phyloP scores from a whole-genome alignment of 2,888 invertebrate species.

The Pristionchus arcanus region DNA sequence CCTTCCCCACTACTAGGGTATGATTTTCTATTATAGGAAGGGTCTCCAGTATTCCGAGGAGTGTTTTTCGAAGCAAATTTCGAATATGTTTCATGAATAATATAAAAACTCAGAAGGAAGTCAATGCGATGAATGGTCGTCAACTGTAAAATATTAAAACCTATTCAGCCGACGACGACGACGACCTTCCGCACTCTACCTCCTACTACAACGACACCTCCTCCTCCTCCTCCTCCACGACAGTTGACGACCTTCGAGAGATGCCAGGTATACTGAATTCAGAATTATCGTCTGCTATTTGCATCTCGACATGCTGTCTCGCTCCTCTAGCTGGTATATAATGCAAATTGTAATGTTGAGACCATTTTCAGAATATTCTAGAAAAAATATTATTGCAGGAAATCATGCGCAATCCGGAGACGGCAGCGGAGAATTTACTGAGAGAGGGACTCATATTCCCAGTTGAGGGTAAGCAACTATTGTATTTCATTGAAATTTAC shows the following conservation, averaged over 20 bases:
- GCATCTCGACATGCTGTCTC: too few relatives aligned
- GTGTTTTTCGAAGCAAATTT: too few relatives aligned
- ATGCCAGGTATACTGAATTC: background rate
- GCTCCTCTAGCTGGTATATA: too few relatives aligned
- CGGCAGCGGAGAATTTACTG: constrained; percentile 74
- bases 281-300: background rate
- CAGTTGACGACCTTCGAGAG: constrained; percentile 29
- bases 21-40: background rate
- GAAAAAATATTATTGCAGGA: constrained; percentile 67
- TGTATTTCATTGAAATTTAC: too few relatives aligned
- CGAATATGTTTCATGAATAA: background rate
- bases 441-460: constrained; percentile 71
- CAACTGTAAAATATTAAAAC: background rate
- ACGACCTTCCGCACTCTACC: background rate
- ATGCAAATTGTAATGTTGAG: too few relatives aligned
- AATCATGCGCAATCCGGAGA: constrained; percentile 72
- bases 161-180: background rate
- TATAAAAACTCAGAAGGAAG: too few relatives aligned
- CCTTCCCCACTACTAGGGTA: constrained; percentile 30
- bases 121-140: background rate
- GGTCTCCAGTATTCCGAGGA: too few relatives aligned
- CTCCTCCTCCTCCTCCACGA: constrained; percentile 3
- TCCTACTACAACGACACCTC: constrained; percentile 50
- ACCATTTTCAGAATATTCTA: too few relatives aligned
- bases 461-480: constrained; percentile 66